These are phyloP conservation scores for Macropus fuliginosus DNA, from an alignment of 2,797 vertebrate species.

Conservation along the genomic window DNA sequence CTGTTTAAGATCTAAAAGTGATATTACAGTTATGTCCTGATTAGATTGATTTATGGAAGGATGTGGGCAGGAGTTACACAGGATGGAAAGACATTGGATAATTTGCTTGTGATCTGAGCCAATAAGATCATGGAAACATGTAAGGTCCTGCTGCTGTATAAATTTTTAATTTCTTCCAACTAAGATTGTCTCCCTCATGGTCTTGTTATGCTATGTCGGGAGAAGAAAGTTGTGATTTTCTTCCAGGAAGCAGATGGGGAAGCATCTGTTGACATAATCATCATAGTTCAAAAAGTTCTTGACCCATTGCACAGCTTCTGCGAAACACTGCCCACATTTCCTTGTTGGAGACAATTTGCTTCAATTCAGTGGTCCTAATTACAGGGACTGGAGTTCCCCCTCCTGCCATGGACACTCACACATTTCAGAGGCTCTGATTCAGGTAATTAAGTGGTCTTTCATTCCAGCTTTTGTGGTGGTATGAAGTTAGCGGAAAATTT, in stretches of 20 bases:
- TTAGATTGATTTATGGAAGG: neutral
- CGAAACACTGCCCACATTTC: conserved; percentile 69
- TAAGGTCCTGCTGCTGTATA: neutral
- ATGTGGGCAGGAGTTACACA: neutral
- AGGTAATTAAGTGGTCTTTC: conserved; percentile 73
- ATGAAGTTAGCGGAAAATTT: conserved; percentile 61
- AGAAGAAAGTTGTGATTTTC: conserved; percentile 65
- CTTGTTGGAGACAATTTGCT: conserved; percentile 66
- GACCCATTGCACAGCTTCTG: conserved; percentile 71
- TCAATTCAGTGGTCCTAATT: conserved; percentile 70
- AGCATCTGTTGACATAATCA: conserved; percentile 76
- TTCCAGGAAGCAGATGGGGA: conserved; percentile 70
- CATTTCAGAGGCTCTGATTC: conserved; percentile 66
- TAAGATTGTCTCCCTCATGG: conserved; percentile 27
- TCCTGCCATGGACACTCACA: conserved; percentile 30
- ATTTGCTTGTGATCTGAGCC: neutral
- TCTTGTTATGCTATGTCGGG: conserved; percentile 45
- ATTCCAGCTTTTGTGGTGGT: conserved; percentile 68
- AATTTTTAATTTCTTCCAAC: conserved; percentile 37
- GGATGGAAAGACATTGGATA: neutral
- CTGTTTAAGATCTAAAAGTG: neutral
- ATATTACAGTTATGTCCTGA: neutral
- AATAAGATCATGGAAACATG: neutral
- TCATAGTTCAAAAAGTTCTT: conserved; percentile 77
- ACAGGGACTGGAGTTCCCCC: conserved; percentile 14